Base-by-base conservation (phyloP, 92 coral and sea anemone genomes). In the Plumapathes pennacea region DNA sequence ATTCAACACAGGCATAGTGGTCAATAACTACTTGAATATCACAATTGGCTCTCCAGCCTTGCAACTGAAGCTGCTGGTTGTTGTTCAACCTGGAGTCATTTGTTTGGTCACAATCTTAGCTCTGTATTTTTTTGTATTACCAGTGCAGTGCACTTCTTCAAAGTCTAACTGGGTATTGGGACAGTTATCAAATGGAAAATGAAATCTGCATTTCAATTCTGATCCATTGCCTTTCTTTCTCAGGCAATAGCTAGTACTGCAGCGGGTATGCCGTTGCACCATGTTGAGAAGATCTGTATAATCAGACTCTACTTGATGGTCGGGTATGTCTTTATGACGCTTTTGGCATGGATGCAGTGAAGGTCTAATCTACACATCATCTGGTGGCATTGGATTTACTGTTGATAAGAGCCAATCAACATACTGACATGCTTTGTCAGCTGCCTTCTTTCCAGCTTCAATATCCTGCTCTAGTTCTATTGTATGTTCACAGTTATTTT, bases 341-440 rank as follows among this genome's bases (percentile, higher is more conserved):
- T 38, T 69, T 57, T 69, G 80, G 32, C 89, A 82, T n/a, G 89
- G 88, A 52, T 82, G 89, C 9, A 68, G 36, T 17, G 38, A 37
- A 25, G 76, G 83, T 66, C 69, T 76, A 12, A 76, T 77, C 78
- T 78, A 78, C 41, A 62, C 48, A 21, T 55, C 34, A 61, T 77
- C 80, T 31, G 89, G 89, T 40, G 84, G 76, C 32, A 46, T 69
- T 47, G 80, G 80, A 64, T 83, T 83, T 21, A 70, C 19, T 29
- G 80, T 83, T 46, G 76, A 53, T 10, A 83, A 24, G 20, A 81
- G 51, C 74, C 62, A 81, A 57, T 64, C 85, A 57, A 83, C 86
- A 78, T 84, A 84, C 60, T 74, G 69, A 52, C 89, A 82, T 2
- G 31, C 83, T 20, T 67, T 82, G 24, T 47, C 57, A 53, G 72